Evolutionary conservation across 2,797 vertebrate species (phyloP), one percentile per base, ranked within the genome.

Genomic region (Ictinia mississippiensis): DNA sequence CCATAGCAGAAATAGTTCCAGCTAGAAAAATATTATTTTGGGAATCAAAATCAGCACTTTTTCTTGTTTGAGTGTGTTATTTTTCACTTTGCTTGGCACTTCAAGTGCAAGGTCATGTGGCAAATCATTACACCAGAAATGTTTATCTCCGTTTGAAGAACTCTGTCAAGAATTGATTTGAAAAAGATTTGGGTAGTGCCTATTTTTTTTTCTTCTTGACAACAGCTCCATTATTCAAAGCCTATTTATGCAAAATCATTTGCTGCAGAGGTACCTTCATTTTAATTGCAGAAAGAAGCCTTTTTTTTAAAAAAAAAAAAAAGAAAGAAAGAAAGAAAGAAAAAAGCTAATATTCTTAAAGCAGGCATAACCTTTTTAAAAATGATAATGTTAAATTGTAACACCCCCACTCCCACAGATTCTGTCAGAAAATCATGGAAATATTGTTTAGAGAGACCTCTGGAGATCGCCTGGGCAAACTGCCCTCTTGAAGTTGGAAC

Each of bases 11-110:
- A 96, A 86, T 62, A 94, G 73, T 86, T 92, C n/a, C 52, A 96
- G 74, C 80, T 70, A 90, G 75, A 84, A 93, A 95, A 96, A 93
- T 75, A 95, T 74, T 94, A 95, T 93, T 96, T 94, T 86, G 80
- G 88, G 91, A 95, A 87, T 94, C 35, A 88, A 95, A 95, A 96
- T 95, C 95, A 96, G 93, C 91, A 91, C 47, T 86, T 96, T 95
- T 96, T 87, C 78, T 63, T 83, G 70, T 93, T 87, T 79, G 66
- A 87, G 80, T 89, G 50, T 83, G 79, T 81, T 95, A 85, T 94
- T 96, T 96, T 96, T 96, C 91, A 92, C 79, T 94, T 95, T 90
- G 72, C 18, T 81, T 91, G 94, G 66, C 75, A 86, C 50, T 96
- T 96, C 75, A 93, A 90, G 84, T 77, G 35, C 84, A 91, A 93